phyloP scores from a whole-genome alignment of 2,113 vertebrate genomes.

The Malurus melanocephalus region DNA sequence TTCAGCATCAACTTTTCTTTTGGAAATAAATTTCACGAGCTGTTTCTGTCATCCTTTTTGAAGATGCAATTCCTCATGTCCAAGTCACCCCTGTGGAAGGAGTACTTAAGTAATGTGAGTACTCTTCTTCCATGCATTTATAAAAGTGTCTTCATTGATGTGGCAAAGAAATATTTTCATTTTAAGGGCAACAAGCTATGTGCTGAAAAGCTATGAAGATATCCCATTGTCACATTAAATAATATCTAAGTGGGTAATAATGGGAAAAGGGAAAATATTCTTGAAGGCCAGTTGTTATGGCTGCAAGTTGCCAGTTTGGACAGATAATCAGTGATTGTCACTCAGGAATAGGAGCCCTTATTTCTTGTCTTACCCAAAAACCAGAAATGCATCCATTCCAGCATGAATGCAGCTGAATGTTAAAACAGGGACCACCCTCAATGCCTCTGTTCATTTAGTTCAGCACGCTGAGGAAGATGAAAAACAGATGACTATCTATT shows the following conservation, averaged over 20 bases:
- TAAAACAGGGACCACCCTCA: neutral
- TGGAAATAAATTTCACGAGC: neutral
- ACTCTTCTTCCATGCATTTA: neutral
- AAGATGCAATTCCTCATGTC: neutral
- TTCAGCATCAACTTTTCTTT: neutral
- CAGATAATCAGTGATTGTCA: neutral
- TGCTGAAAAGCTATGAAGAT: neutral
- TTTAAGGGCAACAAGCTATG: neutral
- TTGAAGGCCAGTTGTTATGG: neutral
- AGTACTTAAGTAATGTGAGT: fast-evolving
- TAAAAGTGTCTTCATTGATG: neutral
- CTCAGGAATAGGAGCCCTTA: neutral
- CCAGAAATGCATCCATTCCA: neutral
- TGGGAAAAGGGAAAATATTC: neutral
- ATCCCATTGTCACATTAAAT: neutral
- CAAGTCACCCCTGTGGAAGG: neutral
- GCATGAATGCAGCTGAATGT: neutral
- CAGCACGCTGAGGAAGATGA: neutral
- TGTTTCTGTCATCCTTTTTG: neutral
- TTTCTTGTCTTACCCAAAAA: neutral
- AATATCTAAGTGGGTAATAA: neutral
- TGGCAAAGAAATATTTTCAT: neutral
- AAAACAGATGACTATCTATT: neutral
- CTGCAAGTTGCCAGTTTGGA: neutral
- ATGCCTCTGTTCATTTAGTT: neutral